phyloP scores from a whole-genome alignment of 2,113 vertebrate genomes.

The Baryphthengus martii region DNA sequence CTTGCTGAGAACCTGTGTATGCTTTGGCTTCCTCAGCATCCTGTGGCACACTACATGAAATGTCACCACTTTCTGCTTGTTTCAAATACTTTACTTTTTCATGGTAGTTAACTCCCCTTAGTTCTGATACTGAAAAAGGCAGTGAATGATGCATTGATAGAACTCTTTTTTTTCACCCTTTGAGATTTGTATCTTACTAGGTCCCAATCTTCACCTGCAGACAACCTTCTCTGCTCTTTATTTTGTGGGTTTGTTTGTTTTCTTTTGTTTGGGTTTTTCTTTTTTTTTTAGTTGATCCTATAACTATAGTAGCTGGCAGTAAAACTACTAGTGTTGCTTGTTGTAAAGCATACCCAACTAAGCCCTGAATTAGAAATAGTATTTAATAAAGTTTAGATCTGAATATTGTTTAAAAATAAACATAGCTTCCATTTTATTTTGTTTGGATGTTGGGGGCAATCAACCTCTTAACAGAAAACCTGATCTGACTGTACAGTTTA shows the following conservation, averaged over 20 bases:
- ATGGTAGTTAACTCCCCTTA: not conserved
- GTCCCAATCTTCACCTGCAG: not conserved
- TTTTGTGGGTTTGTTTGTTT: not conserved
- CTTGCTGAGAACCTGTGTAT: not conserved
- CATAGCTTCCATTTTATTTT: not conserved
- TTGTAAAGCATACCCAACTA: not conserved
- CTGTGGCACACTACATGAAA: not conserved
- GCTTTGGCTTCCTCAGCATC: not conserved
- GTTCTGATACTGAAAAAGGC: not conserved
- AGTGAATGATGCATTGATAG: not conserved
- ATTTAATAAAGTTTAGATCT: not conserved
- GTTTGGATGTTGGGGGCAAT: not conserved
- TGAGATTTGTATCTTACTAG: not conserved
- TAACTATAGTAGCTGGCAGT: not conserved
- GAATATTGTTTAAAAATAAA: not conserved
- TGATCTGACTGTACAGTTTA: not conserved
- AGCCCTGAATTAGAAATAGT: not conserved
- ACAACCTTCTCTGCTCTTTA: not conserved
- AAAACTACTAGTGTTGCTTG: not conserved
- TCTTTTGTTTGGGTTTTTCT: rapidly evolving
- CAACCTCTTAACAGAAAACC: not conserved
- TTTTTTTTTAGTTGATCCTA: not conserved
- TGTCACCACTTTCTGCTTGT: not conserved
- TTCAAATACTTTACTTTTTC: not conserved
- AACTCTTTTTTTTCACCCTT: not conserved